Base-by-base conservation (phyloP, 2,113 vertebrate genomes). In the Chrysemys picta region DNA sequence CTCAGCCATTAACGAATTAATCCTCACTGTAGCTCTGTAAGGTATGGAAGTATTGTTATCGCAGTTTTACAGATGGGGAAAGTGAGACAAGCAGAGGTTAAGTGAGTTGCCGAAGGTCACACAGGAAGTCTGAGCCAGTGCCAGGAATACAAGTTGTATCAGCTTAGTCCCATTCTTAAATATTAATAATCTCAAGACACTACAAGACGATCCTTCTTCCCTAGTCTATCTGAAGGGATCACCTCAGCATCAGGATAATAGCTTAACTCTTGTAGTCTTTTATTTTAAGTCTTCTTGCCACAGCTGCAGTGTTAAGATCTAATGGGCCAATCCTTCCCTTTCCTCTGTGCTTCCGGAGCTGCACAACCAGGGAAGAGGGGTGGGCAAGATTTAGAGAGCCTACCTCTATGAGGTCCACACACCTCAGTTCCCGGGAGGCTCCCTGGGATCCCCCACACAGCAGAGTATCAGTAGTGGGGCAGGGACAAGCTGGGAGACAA, bases 41-140 rank as follows among this genome's bases (percentile, higher is more conserved):
- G 1, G 1, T 8, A 53, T 22, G 9, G 25, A n/a, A 0, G 0
- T 31, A 3, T 8, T 8, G 49, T 21, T 90, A 19, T 6, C 22
- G 3, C 49, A 78, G 10, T 1, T 49, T 3, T 11, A 62, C 2
- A 3, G 22, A 84, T 38, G 83, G 25, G 84, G 91, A 49, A 29
- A 54, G n/a, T 65, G 22, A 89, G 84, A 50, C 11, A 86, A 4
- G 42, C 2, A 82, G n/a, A 25, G 5, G 11, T 2, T 76, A 72
- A 31, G 7, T n/a, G 65, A 69, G 35, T 38, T 69, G 65, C 17
- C 35, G 4, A 69, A 17, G 31, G 35, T 69, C 35, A 69, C 8
- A 38, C 65, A 69, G 17, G 6, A 57, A 10, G 35, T 8, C 56
- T 31, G 19, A 38, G 42, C 25, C 38, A 22, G 10, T 10, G n/a